A percentile compares a stretch with the other conserved stretches of the same genome.
These are phyloP conservation scores for Bradypodion pumilum DNA, from an alignment of 2,797 vertebrate species.

Conservation along the genomic window DNA sequence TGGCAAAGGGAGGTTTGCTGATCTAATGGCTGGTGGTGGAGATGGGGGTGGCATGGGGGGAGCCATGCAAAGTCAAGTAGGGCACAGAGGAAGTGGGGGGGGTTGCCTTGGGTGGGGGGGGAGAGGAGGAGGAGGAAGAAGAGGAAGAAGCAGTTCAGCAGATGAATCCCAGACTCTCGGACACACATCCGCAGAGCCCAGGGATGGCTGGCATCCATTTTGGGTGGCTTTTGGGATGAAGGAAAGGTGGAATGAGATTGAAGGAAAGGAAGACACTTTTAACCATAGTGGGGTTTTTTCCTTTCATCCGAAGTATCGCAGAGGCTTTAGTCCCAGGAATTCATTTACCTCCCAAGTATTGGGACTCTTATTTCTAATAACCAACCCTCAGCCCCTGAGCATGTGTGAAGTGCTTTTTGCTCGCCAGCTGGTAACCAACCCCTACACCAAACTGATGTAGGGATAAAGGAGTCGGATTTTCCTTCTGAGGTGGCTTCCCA, in stretches of 20 bases:
- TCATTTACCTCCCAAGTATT: neutral
- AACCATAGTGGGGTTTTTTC: too few relatives aligned
- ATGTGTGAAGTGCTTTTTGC: neutral
- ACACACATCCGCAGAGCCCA: neutral
- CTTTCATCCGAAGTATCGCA: neutral
- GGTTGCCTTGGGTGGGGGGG: neutral
- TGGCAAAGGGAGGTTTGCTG: neutral
- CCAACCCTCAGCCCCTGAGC: neutral
- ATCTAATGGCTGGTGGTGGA: neutral
- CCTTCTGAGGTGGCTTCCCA: fast-evolving
- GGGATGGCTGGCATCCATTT: neutral
- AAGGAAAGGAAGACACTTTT: neutral
- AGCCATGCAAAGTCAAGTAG: neutral
- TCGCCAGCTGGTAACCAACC: too few relatives aligned
- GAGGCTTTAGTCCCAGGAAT: neutral
- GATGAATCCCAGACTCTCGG: fast-evolving
- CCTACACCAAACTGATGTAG: neutral
- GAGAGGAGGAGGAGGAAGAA: too few relatives aligned
- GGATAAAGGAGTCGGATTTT: neutral
- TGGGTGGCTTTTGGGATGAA: neutral
- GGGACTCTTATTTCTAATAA: neutral
- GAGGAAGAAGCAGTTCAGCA: fast-evolving
- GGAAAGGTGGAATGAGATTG: too few relatives aligned
- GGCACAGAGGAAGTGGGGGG: neutral
- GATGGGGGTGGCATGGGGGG: neutral